phyloP scores from a whole-genome alignment of 2,888 invertebrate species.

The Onthophagus sagittarius region DNA sequence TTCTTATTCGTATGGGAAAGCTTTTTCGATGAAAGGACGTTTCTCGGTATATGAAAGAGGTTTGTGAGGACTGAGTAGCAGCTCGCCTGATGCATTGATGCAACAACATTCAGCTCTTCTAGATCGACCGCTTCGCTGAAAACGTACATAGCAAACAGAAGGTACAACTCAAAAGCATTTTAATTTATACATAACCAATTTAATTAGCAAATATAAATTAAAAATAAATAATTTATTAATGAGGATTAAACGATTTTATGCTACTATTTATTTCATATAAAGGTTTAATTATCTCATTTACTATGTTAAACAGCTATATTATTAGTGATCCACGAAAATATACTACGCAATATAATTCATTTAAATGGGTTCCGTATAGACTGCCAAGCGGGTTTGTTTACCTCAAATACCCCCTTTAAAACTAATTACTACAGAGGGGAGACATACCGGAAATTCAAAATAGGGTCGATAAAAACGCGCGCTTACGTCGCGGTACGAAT shows the following conservation, averaged over 20 bases:
- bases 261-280: too few species aligned
- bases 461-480: background rate
- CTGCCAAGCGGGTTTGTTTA: background rate
- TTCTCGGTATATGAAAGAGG: background rate
- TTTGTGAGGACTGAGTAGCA: background rate
- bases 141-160: background rate
- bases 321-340: background rate
- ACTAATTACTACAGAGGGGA: background rate
- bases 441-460: background rate
- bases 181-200: background rate
- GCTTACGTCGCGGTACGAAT: background rate
- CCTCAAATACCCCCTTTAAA: background rate
- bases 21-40: background rate
- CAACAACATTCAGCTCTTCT: background rate
- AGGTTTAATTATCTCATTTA: background rate
- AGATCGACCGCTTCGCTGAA: background rate
- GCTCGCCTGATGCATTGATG: background rate
- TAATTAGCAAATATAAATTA: too few species aligned
- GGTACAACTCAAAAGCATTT: background rate
- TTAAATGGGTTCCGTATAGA: background rate
- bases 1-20: background rate
- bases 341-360: background rate
- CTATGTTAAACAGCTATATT: background rate
- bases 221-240: too few species aligned
- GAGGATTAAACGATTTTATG: too few species aligned